A percentile compares a stretch with the other conserved stretches of the same genome.
These are phyloP conservation scores for Otis tarda DNA, from an alignment of 2,113 vertebrate species.

Conservation along the genomic window DNA sequence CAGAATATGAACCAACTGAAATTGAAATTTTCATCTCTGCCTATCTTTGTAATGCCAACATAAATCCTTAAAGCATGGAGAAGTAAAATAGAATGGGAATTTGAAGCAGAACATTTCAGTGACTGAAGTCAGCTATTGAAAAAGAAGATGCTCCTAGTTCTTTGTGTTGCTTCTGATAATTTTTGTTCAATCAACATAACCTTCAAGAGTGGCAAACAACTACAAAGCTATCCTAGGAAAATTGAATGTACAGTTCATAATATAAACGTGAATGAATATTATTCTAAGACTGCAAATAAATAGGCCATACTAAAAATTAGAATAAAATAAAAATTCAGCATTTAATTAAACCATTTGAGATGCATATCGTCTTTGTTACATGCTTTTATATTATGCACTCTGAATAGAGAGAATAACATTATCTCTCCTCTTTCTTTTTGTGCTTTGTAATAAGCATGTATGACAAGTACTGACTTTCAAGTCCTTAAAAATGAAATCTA, in stretches of 20 bases:
- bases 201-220: background rate
- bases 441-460: background rate
- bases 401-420: background rate
- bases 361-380: fast-evolving
- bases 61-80: slow-evolving; percentile 23
- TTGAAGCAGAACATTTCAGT: background rate
- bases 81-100: slow-evolving; percentile 31
- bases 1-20: slow-evolving; percentile 23
- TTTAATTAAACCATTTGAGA: background rate
- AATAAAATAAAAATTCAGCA: background rate
- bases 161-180: background rate
- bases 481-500: background rate
- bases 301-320: background rate
- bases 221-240: background rate
- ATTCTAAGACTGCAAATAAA: background rate
- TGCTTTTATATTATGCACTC: background rate
- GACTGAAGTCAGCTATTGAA: background rate
- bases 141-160: background rate
- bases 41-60: background rate
- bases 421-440: background rate
- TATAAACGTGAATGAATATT: background rate
- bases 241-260: background rate
- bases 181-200: background rate
- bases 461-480: background rate
- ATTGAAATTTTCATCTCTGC: slow-evolving; percentile 35